phyloP scores from a whole-genome alignment of 1,140 invertebrate genomes.

The Dryas iulia region DNA sequence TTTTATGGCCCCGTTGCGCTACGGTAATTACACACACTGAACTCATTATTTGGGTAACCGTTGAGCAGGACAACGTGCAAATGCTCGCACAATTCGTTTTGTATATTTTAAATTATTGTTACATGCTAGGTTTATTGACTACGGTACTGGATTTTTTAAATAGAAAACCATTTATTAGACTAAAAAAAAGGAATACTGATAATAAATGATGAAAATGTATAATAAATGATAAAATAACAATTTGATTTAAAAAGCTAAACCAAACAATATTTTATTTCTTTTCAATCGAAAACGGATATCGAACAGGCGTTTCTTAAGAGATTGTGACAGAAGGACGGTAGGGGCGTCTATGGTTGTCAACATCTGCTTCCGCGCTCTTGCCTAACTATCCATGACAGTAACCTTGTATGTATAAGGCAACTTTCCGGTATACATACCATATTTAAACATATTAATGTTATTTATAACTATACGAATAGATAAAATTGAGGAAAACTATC shows the following conservation, averaged over 20 bases:
- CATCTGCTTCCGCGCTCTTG: conserved; percentile 53
- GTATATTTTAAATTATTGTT: neutral
- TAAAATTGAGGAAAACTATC: no score
- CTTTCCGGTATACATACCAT: conserved; percentile 15
- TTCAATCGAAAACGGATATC: conserved; percentile 31
- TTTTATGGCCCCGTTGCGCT: conserved; percentile 29
- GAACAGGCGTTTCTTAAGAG: conserved; percentile 46
- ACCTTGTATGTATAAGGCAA: conserved; percentile 34
- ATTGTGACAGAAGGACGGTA: conserved; percentile 42
- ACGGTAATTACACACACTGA: conserved; percentile 36
- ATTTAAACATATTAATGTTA: no score
- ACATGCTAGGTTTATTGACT: no score
- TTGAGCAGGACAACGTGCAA: conserved; percentile 25
- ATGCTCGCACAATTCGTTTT: conserved; percentile 7
- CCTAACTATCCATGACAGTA: conserved; percentile 49
- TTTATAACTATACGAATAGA: no score
- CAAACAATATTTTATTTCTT: neutral
- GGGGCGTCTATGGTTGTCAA: conserved; percentile 42
- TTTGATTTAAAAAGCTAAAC: neutral
- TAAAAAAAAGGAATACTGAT: neutral
- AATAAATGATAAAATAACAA: neutral
- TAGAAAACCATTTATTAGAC: neutral
- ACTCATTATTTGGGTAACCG: conserved; percentile 35
- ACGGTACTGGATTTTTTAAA: neutral
- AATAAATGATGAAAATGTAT: neutral